A percentile compares a stretch with the other conserved stretches of the same genome.
Evolutionary conservation across 92 coral and sea anemone genomes (phyloP).

Genomic region (Palythoa grandiflora): DNA sequence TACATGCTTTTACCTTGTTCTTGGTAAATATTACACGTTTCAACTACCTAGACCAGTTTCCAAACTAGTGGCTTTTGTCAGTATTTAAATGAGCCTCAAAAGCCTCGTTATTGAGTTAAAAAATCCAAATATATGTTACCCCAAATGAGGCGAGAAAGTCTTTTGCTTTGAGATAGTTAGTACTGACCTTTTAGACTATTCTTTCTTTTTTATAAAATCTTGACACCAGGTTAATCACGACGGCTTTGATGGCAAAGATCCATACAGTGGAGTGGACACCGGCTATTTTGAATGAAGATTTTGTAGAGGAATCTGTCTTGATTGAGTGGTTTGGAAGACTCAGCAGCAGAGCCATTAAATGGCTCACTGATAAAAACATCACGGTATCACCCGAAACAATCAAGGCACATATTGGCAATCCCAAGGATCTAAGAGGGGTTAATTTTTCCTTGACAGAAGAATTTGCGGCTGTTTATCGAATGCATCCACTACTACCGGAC

Average conservation of each 20-base stretch:
- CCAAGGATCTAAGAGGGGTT: conserved; percentile 69
- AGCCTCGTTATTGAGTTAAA: no score
- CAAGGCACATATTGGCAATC: conserved; percentile 62
- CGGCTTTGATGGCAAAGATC: conserved; percentile 80
- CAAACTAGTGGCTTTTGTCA: no score
- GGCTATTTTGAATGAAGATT: conserved; percentile 70
- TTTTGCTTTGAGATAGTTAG: no score
- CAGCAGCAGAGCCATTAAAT: conserved; percentile 19
- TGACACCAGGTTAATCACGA: conserved; percentile 64
- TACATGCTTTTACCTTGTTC: no score
- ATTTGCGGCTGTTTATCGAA: conserved; percentile 79
- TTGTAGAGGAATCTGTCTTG: conserved; percentile 66
- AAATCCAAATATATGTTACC: no score
- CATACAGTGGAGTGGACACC: conserved; percentile 89
- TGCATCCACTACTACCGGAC: conserved; percentile 87
- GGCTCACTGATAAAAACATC: conserved; percentile 57
- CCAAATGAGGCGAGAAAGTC: no score
- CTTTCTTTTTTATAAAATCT: background rate
- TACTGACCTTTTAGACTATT: no score
- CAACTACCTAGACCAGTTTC: no score
- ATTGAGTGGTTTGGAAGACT: conserved; percentile 81
- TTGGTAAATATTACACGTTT: no score
- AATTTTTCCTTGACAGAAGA: conserved; percentile 90
- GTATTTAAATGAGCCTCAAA: no score
- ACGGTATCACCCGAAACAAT: conserved; percentile 37